Conservation (phyloP, 2,113 vertebrate species). For the Benitochromis conjunctus region DNA sequence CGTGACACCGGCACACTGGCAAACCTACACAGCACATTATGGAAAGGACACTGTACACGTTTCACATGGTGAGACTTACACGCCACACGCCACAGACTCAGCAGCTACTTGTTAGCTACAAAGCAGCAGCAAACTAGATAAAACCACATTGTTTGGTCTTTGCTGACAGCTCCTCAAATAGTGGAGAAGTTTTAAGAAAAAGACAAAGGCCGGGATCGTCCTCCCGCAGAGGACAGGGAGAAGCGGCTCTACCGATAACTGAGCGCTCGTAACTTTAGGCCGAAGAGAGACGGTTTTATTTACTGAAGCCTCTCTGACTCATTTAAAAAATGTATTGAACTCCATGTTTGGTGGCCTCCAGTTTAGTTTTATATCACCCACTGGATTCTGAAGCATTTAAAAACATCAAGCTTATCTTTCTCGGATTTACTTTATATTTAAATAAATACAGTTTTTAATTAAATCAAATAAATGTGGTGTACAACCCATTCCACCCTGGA, state of each 20-base stretch:
- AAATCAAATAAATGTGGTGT: background rate
- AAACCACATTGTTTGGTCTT: rapidly evolving
- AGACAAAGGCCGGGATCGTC: background rate
- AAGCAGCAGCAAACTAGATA: background rate
- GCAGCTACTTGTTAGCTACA: background rate
- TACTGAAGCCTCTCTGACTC: background rate
- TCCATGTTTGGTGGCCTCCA: background rate
- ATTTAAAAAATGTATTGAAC: background rate
- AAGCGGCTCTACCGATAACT: background rate
- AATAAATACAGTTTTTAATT: background rate
- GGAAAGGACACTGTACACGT: background rate
- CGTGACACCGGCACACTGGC: background rate
- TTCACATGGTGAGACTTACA: background rate
- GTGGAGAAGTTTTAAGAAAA: background rate
- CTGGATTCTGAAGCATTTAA: background rate
- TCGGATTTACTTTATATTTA: background rate
- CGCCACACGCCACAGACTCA: background rate
- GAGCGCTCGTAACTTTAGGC: background rate
- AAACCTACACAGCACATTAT: background rate
- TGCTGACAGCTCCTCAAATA: background rate
- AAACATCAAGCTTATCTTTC: background rate
- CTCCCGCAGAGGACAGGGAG: background rate
- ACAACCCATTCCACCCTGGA: background rate
- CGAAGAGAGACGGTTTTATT: background rate
- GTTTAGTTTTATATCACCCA: no score